These are phyloP conservation scores for Scotopteryx bipunctaria DNA, from an alignment of 2,888 invertebrate genomes.

Conservation along the genomic window DNA sequence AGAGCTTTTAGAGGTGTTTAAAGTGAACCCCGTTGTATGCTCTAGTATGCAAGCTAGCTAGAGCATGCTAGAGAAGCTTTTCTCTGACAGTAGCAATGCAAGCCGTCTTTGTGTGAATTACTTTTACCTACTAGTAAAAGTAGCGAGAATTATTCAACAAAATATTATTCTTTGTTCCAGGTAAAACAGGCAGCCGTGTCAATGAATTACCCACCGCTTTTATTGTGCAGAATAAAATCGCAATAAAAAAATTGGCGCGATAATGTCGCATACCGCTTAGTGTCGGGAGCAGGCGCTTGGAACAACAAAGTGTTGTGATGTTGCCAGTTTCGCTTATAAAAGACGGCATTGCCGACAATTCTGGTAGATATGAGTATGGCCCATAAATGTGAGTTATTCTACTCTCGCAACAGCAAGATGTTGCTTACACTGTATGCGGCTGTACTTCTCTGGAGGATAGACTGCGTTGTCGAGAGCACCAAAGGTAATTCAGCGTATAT, in stretches of 20 bases:
- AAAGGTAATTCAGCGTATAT: slow-evolving; percentile 64
- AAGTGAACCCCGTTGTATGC: too few relatives aligned
- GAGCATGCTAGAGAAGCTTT: too few relatives aligned
- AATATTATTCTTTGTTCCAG: slow-evolving; percentile 49
- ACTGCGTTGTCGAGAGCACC: slow-evolving; percentile 74
- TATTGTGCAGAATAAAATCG: slow-evolving; percentile 33
- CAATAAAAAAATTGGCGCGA: slow-evolving; percentile 34
- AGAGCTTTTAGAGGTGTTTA: too few relatives aligned
- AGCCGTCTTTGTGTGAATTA: not conserved
- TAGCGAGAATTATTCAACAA: slow-evolving; percentile 4
- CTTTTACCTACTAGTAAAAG: not conserved
- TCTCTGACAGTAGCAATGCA: too few relatives aligned
- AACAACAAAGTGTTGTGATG: slow-evolving; percentile 71
- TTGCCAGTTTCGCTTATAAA: slow-evolving; percentile 60
- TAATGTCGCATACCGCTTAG: slow-evolving; percentile 45
- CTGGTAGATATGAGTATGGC: slow-evolving; percentile 64
- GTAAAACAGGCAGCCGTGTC: slow-evolving; percentile 43
- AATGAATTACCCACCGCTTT: slow-evolving; percentile 47
- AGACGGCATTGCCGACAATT: slow-evolving; percentile 65
- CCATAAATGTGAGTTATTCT: slow-evolving; percentile 66
- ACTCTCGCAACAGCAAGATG: slow-evolving; percentile 66
- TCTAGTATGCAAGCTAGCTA: too few relatives aligned
- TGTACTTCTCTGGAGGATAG: slow-evolving; percentile 73
- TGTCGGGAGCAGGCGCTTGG: slow-evolving; percentile 50
- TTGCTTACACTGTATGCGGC: slow-evolving; percentile 67